Evolutionary conservation across 2,888 invertebrate genomes (phyloP), one percentile per base, ranked within the genome.

Genomic region (Cephus rjabovi): DNA sequence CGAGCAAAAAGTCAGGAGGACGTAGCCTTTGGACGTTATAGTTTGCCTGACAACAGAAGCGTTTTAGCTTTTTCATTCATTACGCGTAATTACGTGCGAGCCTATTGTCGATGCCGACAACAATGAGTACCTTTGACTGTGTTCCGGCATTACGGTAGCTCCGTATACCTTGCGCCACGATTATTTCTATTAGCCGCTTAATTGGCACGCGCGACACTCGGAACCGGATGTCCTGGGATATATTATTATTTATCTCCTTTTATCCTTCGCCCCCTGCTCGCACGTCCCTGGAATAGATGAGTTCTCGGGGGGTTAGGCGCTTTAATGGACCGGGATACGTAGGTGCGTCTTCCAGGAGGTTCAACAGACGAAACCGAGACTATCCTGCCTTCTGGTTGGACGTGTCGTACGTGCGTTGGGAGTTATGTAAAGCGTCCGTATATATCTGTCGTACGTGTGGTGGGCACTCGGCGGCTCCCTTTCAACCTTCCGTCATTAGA

Each of bases 41-140:
- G 79, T 81, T 82, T 84, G 71, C 31, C 31, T 34, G 71, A 71
- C 71, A 71, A 34, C 34, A 31, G 79, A 79, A 83, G 83, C 82
- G 82, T 80, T 81, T 84, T 81, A 79, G 81, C 83, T 83, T 83
- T 83, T 86, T 84, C 85, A 82, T 85, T 84, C 86, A 83, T 85
- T 82, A 81, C 78, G 76, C 81, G 76, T 81, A 74, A 74, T 74
- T 74, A 80, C 80, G 81, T 79, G 40, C 56, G 56, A 56, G 56
- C 9, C 56, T 56, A 56, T 56, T 56, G 56, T 56, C 23, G 23
- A 56, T 56, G 23, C 56, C 23, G 56, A 56, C 56, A 56, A 56
- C 56, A 56, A 9, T 56, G 56, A 56, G 23, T 56, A 56, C 6
- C 56, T 56, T 56, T 23, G 23, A 56, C 56, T 56, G 2, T 23